Evolutionary conservation across 1,140 invertebrate genomes (phyloP).

Genomic region (Teleogryllus occipitalis): DNA sequence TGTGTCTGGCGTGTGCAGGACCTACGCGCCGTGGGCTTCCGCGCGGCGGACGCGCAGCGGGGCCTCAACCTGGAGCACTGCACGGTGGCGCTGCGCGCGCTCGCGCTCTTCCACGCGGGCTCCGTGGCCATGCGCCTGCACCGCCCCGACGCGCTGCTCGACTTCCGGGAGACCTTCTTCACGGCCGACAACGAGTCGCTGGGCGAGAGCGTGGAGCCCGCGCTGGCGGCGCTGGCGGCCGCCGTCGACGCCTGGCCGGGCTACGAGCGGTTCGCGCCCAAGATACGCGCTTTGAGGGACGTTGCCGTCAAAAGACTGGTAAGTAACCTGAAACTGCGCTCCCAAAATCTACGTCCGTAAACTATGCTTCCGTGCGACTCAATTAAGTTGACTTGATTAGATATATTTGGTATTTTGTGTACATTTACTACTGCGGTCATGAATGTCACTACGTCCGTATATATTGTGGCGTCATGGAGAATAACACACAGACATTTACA

Average conservation of each 20-base stretch:
- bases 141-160: neutral
- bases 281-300: neutral
- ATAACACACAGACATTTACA: too few species aligned
- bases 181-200: neutral
- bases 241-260: neutral
- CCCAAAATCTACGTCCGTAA: too few species aligned
- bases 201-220: neutral
- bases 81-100: neutral
- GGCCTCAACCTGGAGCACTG: neutral
- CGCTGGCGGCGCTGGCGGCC: neutral
- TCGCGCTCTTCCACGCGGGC: slow-evolving; percentile 21
- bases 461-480: too few species aligned
- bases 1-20: neutral
- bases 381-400: too few species aligned
- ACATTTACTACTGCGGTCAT: too few species aligned
- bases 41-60: neutral
- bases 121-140: slow-evolving; percentile 13
- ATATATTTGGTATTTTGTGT: too few species aligned
- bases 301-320: neutral
- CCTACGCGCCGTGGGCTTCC: neutral
- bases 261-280: neutral
- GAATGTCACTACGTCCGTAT: too few species aligned
- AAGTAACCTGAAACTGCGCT: neutral
- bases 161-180: neutral
- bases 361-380: too few species aligned